These are phyloP conservation scores for Siniperca obscura DNA, from an alignment of 2,797 vertebrate species.

Conservation along the genomic window DNA sequence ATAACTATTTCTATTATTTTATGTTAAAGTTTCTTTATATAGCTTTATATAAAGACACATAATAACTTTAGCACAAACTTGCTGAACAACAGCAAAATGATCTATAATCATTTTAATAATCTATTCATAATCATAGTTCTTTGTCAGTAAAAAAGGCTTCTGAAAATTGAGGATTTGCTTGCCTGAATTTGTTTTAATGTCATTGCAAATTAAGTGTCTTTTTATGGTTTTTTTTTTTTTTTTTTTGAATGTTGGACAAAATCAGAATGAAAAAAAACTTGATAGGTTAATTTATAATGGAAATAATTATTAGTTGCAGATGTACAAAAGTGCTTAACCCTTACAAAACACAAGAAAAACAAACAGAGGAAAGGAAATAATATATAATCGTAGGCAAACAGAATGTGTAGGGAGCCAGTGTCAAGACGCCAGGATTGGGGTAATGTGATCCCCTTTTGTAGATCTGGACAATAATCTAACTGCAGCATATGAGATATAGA, in stretches of 20 bases:
- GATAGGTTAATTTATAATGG: neutral
- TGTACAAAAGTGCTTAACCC: neutral
- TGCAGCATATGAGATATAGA: neutral
- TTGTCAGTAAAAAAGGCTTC: neutral
- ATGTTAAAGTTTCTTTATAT: neutral
- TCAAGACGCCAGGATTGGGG: neutral
- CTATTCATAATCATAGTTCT: no score
- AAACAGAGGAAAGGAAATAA: neutral
- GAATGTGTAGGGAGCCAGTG: neutral
- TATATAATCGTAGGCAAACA: neutral
- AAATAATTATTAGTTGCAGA: neutral
- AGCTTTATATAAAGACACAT: neutral
- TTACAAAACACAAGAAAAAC: neutral
- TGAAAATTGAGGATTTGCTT: neutral
- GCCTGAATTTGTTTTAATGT: neutral
- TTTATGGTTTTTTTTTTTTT: no score
- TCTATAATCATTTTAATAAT: no score
- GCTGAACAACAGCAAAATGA: neutral
- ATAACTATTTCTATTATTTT: neutral
- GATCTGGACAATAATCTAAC: neutral
- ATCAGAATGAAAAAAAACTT: neutral
- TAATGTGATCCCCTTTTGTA: neutral
- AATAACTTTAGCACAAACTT: neutral
- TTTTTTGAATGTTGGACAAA: neutral
- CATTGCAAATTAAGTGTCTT: no score